Base-by-base conservation (phyloP, 1,140 invertebrate species). In the Polyergus mexicanus region DNA sequence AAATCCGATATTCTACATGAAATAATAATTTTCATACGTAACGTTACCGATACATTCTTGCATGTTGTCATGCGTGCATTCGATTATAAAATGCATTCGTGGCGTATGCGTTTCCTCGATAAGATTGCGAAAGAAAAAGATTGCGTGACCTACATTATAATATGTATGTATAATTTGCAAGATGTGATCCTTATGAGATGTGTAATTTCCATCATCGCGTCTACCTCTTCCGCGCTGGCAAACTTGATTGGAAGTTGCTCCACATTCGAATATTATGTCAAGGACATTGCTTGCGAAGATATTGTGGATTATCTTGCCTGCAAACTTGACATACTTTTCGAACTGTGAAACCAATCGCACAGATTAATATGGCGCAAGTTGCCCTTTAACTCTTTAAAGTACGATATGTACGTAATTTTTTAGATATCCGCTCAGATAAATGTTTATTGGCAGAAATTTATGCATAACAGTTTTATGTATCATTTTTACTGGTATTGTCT, bases 261-360 rank as follows among this genome's bases (percentile, higher is more conserved):
- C 44, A 89, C 74, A 88, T 89, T 19, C 10, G 13, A 58, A 58
- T 75, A 78, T 87, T 35, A 32, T 91, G 89, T 86, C 89, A 91
- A 89, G 90, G 86, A 47, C 68, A 8, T 38, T 13, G 6, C 25
- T 85, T 68, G 28, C 16, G 32, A 77, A 44, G 32, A 84, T 56
- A 58, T n/a, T 19, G 0, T 3, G 38, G 38, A 72, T 74, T 62
- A 60, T 83, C 68, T 74, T 83, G 32, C 32, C 56, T 25, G 19
- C 54, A 47, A 83, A 83, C 78, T 83, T 83, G 78, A 83, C 54
- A 83, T n/a, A 83, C 68, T 60, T 83, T 8, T 16, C 44, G 4
- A 28, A 22, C 10, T 3, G 44, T 25, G 25, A 25, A 58, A 81
- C 11, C 19, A 66, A 71, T 71, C 25, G 4, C 22, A n/a, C 16